Evolutionary conservation across 2,797 vertebrate species (phyloP).

Genomic region (Adelosebastes latens): DNA sequence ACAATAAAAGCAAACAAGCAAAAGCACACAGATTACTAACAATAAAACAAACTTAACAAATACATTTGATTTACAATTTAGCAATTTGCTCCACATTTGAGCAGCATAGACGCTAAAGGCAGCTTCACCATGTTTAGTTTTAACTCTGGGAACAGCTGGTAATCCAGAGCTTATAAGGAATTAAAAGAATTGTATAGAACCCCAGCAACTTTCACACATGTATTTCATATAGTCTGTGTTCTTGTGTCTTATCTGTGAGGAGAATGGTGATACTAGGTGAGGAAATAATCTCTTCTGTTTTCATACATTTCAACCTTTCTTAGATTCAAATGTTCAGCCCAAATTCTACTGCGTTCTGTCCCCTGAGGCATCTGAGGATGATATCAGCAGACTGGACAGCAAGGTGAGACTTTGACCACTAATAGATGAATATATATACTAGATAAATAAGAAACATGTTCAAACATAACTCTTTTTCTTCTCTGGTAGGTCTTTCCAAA

Average conservation of each 20-base stretch:
- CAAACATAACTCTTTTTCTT: not conserved
- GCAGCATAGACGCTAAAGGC: too few species aligned
- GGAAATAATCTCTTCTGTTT: not conserved
- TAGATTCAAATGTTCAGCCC: constrained; percentile 90
- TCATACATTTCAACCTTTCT: constrained; percentile 9
- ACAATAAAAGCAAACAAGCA: too few species aligned
- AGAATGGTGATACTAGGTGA: not conserved
- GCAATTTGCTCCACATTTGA: too few species aligned
- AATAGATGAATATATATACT: not conserved
- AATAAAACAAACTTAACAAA: too few species aligned
- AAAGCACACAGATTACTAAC: too few species aligned
- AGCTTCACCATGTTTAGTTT: too few species aligned
- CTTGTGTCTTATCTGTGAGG: not conserved
- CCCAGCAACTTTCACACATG: not conserved
- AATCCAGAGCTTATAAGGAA: too few species aligned
- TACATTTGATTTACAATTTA: too few species aligned
- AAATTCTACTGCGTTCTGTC: constrained; percentile 97
- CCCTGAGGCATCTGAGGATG: constrained; percentile 94
- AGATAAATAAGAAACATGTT: not conserved
- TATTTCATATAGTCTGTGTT: not conserved
- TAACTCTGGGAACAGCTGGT: too few species aligned
- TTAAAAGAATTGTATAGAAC: not conserved
- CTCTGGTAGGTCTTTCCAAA: constrained; percentile 90
- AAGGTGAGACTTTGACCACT: constrained; percentile 76
- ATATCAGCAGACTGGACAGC: constrained; percentile 90